Base-by-base conservation (phyloP, 2,113 vertebrate species). In the Pica pica region DNA sequence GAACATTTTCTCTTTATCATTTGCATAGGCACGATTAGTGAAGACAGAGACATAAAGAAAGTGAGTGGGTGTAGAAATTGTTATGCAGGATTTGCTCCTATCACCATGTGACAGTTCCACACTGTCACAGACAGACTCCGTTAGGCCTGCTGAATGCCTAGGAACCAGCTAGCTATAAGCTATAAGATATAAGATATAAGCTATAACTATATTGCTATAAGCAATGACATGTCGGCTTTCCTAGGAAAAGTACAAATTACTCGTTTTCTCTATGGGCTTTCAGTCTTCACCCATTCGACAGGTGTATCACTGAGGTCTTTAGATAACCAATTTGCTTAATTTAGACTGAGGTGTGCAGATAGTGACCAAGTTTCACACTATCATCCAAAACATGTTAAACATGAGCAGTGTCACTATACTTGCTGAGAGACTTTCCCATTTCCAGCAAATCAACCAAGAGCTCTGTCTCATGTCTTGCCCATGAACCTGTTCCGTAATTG, bases 181-280 rank as follows among this genome's bases (percentile, higher is more conserved):
- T 13, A 0, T 8, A n/a, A 65, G 70, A 22, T 16, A 0, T 8
- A n/a, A 65, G 69, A 22, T 20, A 0, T 7, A n/a, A 64, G 68
- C n/a, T 17, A 7, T 3, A 35, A 37, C 31, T 42, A 0, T 1
- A 14, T 1, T 26, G 68, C 39, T 41, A 8, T 0, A 2, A 61
- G 52, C 7, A 50, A 2, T 0, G 44, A 9, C 33, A 23, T 1
- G 39, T 16, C 60, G 39, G 3, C 35, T 42, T 11, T 22, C 39
- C 39, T 37, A 4, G 57, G 57, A 67, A 55, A 21, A 18, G 2
- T 13, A 39, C 10, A 9, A 7, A 7, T 4, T 14, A 2, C 47
- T 39, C 2, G 1, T 28, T n/a, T 28, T n/a, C 17, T 24, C 28
- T 24, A 0, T 0, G 0, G 6, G 13, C 53, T 67, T 71, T 46